phyloP scores from a whole-genome alignment of 2,888 invertebrate genomes.

The Chrysolina oricalcia region DNA sequence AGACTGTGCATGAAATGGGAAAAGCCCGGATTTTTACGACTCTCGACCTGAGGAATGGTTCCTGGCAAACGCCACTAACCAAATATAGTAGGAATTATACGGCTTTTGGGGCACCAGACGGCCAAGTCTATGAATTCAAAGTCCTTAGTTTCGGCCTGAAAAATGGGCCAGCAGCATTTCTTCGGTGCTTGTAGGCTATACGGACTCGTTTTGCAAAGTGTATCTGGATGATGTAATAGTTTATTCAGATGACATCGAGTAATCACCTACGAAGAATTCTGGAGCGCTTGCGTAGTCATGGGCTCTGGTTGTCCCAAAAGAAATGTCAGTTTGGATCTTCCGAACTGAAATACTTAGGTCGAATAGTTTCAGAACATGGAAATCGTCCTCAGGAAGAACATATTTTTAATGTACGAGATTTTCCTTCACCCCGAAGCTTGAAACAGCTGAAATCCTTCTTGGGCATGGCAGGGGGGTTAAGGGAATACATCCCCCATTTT shows the following conservation, averaged over 20 bases:
- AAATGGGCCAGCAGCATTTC: background rate
- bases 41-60: too few species aligned
- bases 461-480: slow-evolving; percentile 45
- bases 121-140: background rate
- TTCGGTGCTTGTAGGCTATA: background rate
- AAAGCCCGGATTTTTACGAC: background rate
- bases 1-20: too few species aligned
- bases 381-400: slow-evolving; percentile 46
- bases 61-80: too few species aligned
- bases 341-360: too few species aligned
- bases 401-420: slow-evolving; percentile 26
- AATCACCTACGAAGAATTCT: slow-evolving; percentile 47
- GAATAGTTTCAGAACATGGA: slow-evolving; percentile 36
- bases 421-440: slow-evolving; percentile 28
- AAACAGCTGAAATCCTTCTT: slow-evolving; percentile 51
- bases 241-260: slow-evolving; percentile 60
- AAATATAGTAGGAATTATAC: too few species aligned
- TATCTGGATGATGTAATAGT: slow-evolving; percentile 40
- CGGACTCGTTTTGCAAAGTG: slow-evolving; percentile 45
- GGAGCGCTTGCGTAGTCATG: slow-evolving; percentile 47
- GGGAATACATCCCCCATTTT: too few species aligned
- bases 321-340: slow-evolving; percentile 50
- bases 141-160: background rate
- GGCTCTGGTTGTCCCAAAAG: slow-evolving; percentile 35
- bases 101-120: too few species aligned